phyloP scores from a whole-genome alignment of 2,797 vertebrate species.

The Muscicapa striata region DNA sequence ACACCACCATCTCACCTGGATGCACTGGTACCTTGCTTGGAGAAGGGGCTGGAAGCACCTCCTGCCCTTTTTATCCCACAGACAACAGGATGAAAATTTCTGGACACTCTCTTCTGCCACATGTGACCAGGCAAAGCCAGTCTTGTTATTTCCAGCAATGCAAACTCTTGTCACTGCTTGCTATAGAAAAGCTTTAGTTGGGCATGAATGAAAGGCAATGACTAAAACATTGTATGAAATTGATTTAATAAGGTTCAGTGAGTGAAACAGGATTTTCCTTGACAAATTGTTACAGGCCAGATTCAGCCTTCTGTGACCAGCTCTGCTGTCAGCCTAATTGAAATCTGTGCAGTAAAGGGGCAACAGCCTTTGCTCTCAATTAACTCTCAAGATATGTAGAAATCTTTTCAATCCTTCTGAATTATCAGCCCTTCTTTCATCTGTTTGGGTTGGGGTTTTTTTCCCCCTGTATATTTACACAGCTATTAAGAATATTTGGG shows the following conservation, averaged over 20 bases:
- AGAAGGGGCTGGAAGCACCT: neutral
- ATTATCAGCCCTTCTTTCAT: neutral
- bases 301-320: constrained; percentile 47
- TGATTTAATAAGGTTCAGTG: constrained; percentile 39
- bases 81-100: neutral
- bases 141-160: neutral
- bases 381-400: constrained; percentile 18
- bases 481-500: neutral
- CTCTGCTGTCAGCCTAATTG: constrained; percentile 12
- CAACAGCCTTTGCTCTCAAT: constrained; percentile 25
- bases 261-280: constrained; percentile 40
- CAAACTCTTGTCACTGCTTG: neutral
- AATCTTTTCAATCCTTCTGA: neutral
- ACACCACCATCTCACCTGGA: neutral
- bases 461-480: neutral
- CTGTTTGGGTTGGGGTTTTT: neutral
- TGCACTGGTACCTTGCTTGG: neutral
- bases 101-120: neutral
- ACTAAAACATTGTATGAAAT: constrained; percentile 29
- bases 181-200: neutral
- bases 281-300: constrained; percentile 24
- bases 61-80: neutral
- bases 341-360: neutral
- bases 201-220: constrained; percentile 3
- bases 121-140: neutral